phyloP scores from a whole-genome alignment of 2,113 vertebrate species.

The Sturnira hondurensis region DNA sequence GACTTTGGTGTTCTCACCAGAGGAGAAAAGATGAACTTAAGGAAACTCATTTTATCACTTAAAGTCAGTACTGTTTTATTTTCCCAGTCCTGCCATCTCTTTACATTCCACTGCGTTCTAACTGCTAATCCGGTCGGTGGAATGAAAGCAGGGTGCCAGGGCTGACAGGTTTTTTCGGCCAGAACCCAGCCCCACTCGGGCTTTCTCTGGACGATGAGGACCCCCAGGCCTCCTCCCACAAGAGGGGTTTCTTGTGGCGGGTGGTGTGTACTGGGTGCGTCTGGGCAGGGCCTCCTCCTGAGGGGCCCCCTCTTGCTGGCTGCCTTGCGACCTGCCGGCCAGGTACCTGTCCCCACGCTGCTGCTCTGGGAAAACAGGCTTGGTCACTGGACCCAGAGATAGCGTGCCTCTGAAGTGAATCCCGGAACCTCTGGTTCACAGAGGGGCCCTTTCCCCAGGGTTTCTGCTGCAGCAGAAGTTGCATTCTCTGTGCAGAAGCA shows the following conservation, averaged over 20 bases:
- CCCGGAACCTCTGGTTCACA: accelerated
- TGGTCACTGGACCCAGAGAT: background rate
- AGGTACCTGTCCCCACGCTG: background rate
- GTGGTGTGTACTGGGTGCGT: accelerated
- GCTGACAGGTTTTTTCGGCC: background rate
- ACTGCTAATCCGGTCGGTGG: background rate
- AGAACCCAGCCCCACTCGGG: background rate
- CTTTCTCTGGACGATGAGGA: background rate
- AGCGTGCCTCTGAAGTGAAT: no score
- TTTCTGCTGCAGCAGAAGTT: background rate
- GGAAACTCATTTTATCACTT: background rate
- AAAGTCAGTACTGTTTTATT: background rate
- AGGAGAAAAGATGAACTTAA: background rate
- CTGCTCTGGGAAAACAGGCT: background rate
- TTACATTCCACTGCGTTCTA: background rate
- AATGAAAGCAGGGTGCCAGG: background rate
- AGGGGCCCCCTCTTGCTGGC: background rate
- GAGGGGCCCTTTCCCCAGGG: background rate
- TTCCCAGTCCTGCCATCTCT: background rate
- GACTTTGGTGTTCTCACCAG: background rate
- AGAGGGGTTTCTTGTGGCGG: background rate
- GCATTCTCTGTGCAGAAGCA: background rate
- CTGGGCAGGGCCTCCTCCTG: background rate
- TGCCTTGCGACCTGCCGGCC: background rate
- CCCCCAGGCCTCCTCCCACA: background rate